These are phyloP conservation scores for Hermetia illucens DNA, from an alignment of 1,140 invertebrate genomes.

Conservation along the genomic window DNA sequence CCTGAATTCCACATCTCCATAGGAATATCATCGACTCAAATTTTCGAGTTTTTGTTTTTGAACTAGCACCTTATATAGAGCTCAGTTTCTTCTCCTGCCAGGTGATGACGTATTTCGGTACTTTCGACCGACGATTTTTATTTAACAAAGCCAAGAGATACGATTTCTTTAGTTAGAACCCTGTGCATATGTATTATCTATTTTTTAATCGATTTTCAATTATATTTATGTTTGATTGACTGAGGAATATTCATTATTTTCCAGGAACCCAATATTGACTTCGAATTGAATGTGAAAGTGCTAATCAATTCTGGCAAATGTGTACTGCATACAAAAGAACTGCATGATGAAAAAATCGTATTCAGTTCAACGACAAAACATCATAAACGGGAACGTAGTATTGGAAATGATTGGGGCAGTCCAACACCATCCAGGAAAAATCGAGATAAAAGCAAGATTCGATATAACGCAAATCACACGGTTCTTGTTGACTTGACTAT, in stretches of 20 bases:
- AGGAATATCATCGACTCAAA: too few species aligned
- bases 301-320: slow-evolving; percentile 95
- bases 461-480: slow-evolving; percentile 33
- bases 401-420: slow-evolving; percentile 31
- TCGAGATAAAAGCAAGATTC: slow-evolving; percentile 32
- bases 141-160: too few species aligned
- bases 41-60: too few species aligned
- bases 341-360: slow-evolving; percentile 50
- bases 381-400: slow-evolving; percentile 25
- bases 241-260: slow-evolving; percentile 35
- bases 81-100: too few species aligned
- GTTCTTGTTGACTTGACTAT: slow-evolving; percentile 68
- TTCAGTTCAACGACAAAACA: slow-evolving; percentile 30
- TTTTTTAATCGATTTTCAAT: too few species aligned
- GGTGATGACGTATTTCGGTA: too few species aligned
- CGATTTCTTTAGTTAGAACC: too few species aligned
- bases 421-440: slow-evolving; percentile 34
- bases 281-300: slow-evolving; percentile 92
- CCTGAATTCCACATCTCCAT: too few species aligned
- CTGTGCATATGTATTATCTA: too few species aligned
- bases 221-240: too few species aligned
- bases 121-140: too few species aligned
- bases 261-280: slow-evolving; percentile 88
- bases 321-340: slow-evolving; percentile 86
- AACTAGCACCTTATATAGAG: too few species aligned